Evolutionary conservation across 2,888 invertebrate species (phyloP).

Genomic region (Ctena decussata): DNA sequence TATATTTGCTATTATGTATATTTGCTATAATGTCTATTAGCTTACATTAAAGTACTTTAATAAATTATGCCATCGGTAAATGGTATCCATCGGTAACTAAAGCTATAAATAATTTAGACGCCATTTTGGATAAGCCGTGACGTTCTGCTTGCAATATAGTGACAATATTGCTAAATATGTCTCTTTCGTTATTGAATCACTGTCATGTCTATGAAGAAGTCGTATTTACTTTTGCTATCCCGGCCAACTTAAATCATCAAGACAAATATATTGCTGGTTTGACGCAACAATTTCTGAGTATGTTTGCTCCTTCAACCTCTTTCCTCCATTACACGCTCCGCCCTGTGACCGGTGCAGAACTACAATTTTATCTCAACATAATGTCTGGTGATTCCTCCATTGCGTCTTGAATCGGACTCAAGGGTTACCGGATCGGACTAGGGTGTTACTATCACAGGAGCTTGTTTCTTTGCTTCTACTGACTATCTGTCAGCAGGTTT

Average conservation of each 20-base stretch:
- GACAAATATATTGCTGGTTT: neutral
- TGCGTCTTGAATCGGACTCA: too few relatives aligned
- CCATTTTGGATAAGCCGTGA: too few relatives aligned
- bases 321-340: conserved; percentile 10
- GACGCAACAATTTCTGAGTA: neutral
- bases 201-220: neutral
- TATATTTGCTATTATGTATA: neutral
- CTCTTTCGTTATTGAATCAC: neutral
- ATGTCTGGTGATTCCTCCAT: too few relatives aligned
- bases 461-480: too few relatives aligned
- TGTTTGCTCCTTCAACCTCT: neutral
- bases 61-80: neutral
- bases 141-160: neutral
- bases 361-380: neutral
- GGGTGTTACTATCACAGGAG: too few relatives aligned
- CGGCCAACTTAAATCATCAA: too few relatives aligned
- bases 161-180: neutral
- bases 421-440: neutral
- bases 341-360: neutral
- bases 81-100: too few relatives aligned
- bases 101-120: too few relatives aligned
- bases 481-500: too few relatives aligned
- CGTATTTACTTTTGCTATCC: neutral
- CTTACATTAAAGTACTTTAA: neutral
- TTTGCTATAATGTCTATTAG: neutral